phyloP scores from a whole-genome alignment of 2,888 invertebrate species.

The Drosophila atripex region DNA sequence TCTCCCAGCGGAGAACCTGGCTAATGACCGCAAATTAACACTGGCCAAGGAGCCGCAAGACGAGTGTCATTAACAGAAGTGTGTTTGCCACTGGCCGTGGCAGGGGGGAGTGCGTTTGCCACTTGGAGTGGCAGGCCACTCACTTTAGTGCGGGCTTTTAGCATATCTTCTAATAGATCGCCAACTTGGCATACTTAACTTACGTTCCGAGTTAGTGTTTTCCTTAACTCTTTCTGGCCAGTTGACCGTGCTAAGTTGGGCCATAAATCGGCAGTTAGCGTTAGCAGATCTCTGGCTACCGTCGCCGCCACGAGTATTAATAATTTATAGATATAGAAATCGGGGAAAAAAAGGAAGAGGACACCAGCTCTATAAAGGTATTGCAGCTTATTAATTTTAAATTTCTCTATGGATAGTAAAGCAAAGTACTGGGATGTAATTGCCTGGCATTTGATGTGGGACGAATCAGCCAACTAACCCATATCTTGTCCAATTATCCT shows the following conservation, averaged over 20 bases:
- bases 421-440: no score
- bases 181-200: constrained; percentile 63
- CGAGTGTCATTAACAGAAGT: constrained; percentile 74
- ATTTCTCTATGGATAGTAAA: background rate
- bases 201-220: constrained; percentile 36
- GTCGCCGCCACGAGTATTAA: constrained; percentile 24
- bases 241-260: constrained; percentile 42
- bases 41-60: constrained; percentile 57
- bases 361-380: background rate
- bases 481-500: constrained; percentile 25
- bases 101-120: background rate
- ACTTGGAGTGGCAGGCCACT: constrained; percentile 54
- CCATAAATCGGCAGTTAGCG: constrained; percentile 47
- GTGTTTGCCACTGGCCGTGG: constrained; percentile 57
- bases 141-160: constrained; percentile 65
- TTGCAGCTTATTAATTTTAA: background rate
- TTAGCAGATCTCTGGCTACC: constrained; percentile 28
- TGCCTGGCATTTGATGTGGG: constrained; percentile 13
- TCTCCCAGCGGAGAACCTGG: constrained; percentile 58
- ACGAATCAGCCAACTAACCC: constrained; percentile 14
- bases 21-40: constrained; percentile 76
- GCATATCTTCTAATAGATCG: constrained; percentile 76
- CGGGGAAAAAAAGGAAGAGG: no score
- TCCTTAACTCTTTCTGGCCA: constrained; percentile 27
- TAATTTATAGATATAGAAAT: constrained; percentile 21